A percentile compares a stretch with the other conserved stretches of the same genome.
These are phyloP conservation scores for Autographa gamma DNA, from an alignment of 2,888 invertebrate genomes.

Conservation along the genomic window DNA sequence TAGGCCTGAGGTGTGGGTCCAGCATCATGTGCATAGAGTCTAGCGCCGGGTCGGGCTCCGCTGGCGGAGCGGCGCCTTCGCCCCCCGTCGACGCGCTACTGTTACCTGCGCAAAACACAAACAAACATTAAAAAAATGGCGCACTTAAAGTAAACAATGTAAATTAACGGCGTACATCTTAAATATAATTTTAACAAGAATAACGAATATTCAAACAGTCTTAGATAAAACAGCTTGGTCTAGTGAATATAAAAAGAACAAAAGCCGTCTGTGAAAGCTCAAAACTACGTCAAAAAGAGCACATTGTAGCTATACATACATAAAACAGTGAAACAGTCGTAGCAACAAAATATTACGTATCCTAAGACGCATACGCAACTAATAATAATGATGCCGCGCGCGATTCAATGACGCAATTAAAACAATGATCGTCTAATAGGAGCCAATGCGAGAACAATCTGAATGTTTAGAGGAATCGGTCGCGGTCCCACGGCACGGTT, in stretches of 20 bases:
- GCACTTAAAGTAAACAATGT: background rate
- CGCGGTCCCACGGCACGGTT: slow-evolving; percentile 69
- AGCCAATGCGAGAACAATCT: slow-evolving; percentile 72
- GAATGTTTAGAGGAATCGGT: slow-evolving; percentile 72
- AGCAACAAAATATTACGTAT: slow-evolving; percentile 58
- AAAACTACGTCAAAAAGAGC: slow-evolving; percentile 34
- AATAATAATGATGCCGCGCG: slow-evolving; percentile 62
- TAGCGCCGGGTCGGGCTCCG: slow-evolving; percentile 89
- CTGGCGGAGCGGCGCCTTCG: slow-evolving; percentile 76
- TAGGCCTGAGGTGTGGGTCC: slow-evolving; percentile 94
- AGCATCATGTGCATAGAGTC: slow-evolving; percentile 93
- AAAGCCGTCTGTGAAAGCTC: slow-evolving; percentile 24
- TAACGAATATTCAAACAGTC: background rate
- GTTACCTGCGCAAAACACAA: slow-evolving; percentile 75
- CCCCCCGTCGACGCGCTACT: slow-evolving; percentile 79
- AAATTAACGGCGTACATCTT: background rate
- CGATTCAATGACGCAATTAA: slow-evolving; percentile 64
- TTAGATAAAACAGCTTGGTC: slow-evolving; percentile 21
- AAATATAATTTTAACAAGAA: background rate
- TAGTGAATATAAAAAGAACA: slow-evolving; percentile 41
- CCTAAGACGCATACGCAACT: slow-evolving; percentile 59
- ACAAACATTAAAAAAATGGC: slow-evolving; percentile 15
- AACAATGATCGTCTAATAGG: slow-evolving; percentile 64
- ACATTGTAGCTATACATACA: slow-evolving; percentile 32
- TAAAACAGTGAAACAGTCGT: slow-evolving; percentile 34